Evolutionary conservation across 2,888 invertebrate genomes (phyloP), one percentile per base, ranked within the genome.

Genomic region (Apamea epomidion): DNA sequence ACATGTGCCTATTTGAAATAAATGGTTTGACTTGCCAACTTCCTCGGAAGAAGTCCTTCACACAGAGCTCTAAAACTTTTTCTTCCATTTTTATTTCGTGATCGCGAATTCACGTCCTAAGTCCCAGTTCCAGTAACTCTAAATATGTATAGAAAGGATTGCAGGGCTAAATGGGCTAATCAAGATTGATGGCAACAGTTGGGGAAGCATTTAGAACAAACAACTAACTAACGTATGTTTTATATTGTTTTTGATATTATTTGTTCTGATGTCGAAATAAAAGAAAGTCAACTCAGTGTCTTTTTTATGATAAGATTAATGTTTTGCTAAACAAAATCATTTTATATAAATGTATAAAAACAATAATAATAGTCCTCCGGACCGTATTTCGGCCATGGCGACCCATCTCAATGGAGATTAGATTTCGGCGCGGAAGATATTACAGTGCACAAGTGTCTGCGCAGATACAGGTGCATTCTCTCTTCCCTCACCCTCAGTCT

Each of bases 151-250:
- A 81, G 81, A 78, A 69, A 62, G 69, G 69, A 67, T 64, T 32
- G 68, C 73, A 60, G 60, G 48, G 45, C 58, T 79, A 67, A 81
- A 74, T 82, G 48, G 65, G 58, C 70, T 77, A 83, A 64, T 78
- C 60, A 29, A 81, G 76, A 83, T 83, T 74, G 84, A 84, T 82
- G 68, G 72, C 51, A 82, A 82, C 86, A 76, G 76, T 25, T 70
- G 69, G 37, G 25, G 58, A 73, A 79, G 25, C 74, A 74, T 72
- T 71, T 58, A 62, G 16, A 81, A 76, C 64, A 71, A 64, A 64
- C 42, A 45, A 76, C 32, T 65, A n/a, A 84, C n/a, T 37, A 76
- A 76, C 62, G n/a, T 76, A 64, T 48, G 51, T 76, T 10, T 54
- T 37, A 29, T 21, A 42, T 76, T 74, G 29, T 48, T 81, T 65